phyloP scores from a whole-genome alignment of 2,888 invertebrate genomes.

The Hirudinaria manillensis region DNA sequence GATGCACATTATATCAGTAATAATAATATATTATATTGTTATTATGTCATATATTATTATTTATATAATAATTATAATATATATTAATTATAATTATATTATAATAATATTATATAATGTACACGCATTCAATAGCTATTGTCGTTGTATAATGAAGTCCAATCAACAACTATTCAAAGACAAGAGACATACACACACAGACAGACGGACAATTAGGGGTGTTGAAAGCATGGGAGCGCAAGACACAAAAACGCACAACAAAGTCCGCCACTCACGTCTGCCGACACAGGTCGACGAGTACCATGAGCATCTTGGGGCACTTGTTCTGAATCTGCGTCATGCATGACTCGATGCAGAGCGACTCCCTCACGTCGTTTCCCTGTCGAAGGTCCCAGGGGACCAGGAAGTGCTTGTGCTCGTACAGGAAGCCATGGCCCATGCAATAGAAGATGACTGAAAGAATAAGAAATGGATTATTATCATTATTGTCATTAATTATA shows the following conservation, averaged over 20 bases:
- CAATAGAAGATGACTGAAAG: conserved; percentile 31
- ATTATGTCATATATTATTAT: too few relatives aligned
- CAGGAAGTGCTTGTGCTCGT: conserved; percentile 28
- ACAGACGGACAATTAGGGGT: too few relatives aligned
- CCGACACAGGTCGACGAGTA: conserved; percentile 34
- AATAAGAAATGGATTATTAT: background rate
- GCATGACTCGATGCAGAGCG: conserved; percentile 34
- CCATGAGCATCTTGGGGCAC: conserved; percentile 30
- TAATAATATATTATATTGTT: too few relatives aligned
- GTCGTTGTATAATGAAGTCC: too few relatives aligned
- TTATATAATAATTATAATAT: too few relatives aligned
- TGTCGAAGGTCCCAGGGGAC: conserved; percentile 34
- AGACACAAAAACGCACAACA: background rate
- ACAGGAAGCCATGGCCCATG: conserved; percentile 34
- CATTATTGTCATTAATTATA: too few relatives aligned
- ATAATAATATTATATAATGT: too few relatives aligned
- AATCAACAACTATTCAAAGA: too few relatives aligned
- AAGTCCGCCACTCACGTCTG: conserved; percentile 23
- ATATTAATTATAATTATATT: too few relatives aligned
- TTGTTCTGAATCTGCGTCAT: conserved; percentile 26
- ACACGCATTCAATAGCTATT: too few relatives aligned
- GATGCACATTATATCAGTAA: too few relatives aligned
- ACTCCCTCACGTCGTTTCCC: conserved; percentile 26
- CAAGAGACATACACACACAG: too few relatives aligned
- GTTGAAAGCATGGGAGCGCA: background rate